Evolutionary conservation across 2,113 vertebrate genomes (phyloP), one percentile per base, ranked within the genome.

Genomic region (Gopherus evgoodei): DNA sequence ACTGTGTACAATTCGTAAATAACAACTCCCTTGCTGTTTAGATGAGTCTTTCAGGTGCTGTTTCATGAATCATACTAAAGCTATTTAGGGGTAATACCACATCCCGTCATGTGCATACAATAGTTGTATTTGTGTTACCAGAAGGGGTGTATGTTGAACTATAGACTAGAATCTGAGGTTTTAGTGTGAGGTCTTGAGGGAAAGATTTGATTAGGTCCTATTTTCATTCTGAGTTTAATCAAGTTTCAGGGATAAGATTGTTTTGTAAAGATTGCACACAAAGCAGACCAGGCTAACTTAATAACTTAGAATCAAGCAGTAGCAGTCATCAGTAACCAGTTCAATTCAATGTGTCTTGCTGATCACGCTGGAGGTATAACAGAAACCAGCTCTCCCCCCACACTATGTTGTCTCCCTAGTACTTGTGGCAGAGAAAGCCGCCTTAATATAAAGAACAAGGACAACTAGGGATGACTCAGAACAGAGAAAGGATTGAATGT

Each of bases 21-120:
- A 57, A 35, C 88, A 95, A 2, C 44, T 83, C 75, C 69, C 80
- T 52, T 56, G 0, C 10, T 49, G 82, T 11, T 75, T 78, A 5
- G 5, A 57, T 8, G 78, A 88, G 76, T 65, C 0, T 56, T 82
- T 13, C 54, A 50, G 2, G 79, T 38, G 7, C 85, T 65, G 5
- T 24, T 5, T 50, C 0, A 1, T 9, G 12, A 62, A 24, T 3
- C 3, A 1, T n/a, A 31, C 27, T 25, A 19, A 53, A 57, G 2
- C 6, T 21, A 31, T 47, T 89, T 38, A 54, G n/a, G 4, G 49
- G 79, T 22, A 22, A 31, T 69, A 24, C 29, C 0, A 0, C 35
- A 4, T 52, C 80, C 80, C 78, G 90, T 59, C 19, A 11, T 47
- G 16, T 8, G 1, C 10, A 0, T 44, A n/a, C 56, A 56, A 16